Conservation (phyloP, 1,140 invertebrate genomes). For the Drosophila kanapiae region DNA sequence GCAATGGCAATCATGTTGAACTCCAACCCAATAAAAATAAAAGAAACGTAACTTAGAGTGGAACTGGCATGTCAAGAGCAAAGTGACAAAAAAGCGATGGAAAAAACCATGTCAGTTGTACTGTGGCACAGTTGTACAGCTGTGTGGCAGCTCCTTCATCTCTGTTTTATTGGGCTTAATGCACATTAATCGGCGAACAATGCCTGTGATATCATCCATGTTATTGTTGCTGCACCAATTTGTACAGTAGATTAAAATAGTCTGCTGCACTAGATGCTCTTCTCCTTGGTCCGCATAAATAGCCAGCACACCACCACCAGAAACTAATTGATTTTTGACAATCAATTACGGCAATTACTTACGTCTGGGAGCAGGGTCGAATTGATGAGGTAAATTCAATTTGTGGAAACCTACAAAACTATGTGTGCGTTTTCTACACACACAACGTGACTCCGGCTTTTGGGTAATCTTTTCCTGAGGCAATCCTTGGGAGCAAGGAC, state of each 20-base stretch:
- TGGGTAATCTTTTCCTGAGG: conserved; percentile 23
- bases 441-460: conserved; percentile 35
- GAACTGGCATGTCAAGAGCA: conserved; percentile 3
- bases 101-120: conserved; percentile 3
- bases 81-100: conserved; percentile 1
- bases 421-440: no score
- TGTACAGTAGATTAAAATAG: conserved; percentile 10
- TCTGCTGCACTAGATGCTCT: conserved; percentile 4
- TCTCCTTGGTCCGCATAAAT: conserved; percentile 4
- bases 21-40: background rate
- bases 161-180: conserved; percentile 52
- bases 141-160: conserved; percentile 3
- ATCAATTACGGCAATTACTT: conserved; percentile 44
- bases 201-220: conserved; percentile 12
- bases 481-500: conserved; percentile 16
- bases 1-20: conserved; percentile 10
- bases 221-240: conserved; percentile 34
- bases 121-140: background rate
- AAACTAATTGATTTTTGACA: conserved; percentile 50
- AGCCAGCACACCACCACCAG: conserved; percentile 7
- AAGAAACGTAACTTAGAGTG: background rate
- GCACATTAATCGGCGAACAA: conserved; percentile 63
- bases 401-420: conserved; percentile 37
- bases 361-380: conserved; percentile 5
- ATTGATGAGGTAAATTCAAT: conserved; percentile 32